Conservation (phyloP, 2,113 vertebrate genomes). For the Odontophorus gujanensis region DNA sequence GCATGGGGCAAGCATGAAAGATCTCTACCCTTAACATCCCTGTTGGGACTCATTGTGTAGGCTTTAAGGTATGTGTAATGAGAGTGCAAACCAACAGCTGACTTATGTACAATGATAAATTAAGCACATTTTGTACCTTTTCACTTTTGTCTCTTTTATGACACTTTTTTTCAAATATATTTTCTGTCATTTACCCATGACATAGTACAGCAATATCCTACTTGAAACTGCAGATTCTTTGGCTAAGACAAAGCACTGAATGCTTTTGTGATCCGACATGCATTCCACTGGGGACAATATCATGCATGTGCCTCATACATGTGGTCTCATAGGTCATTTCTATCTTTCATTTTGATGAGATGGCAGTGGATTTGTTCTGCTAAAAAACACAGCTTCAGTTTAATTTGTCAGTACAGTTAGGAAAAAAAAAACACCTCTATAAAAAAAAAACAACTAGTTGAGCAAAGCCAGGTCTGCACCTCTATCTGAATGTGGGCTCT, state of each 20-base stretch:
- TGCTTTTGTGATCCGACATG: not conserved
- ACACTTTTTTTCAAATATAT: not conserved
- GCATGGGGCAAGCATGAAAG: not conserved
- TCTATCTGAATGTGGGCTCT: not conserved
- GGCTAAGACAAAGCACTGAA: not conserved
- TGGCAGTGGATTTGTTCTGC: not conserved
- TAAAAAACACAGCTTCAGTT: not conserved
- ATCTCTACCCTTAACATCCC: not conserved
- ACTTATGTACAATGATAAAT: not conserved
- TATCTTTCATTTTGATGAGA: not conserved
- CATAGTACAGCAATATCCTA: not conserved
- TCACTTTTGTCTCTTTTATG: not conserved
- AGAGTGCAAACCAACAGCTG: not conserved
- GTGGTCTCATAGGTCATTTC: not conserved
- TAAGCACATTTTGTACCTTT: rapidly evolving
- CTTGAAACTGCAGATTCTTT: not conserved
- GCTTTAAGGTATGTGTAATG: not conserved
- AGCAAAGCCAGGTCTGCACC: not conserved
- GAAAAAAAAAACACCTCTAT: not conserved
- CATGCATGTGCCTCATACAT: rapidly evolving
- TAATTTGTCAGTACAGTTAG: not conserved
- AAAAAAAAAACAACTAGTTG: not conserved
- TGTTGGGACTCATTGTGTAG: not conserved
- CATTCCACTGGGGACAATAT: not conserved
- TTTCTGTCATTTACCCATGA: not conserved